Percentiles rank a stretch among this genome's conserved stretches.
Conservation (phyloP, 1,140 invertebrate genomes). For the Acromyrmex charruanus region DNA sequence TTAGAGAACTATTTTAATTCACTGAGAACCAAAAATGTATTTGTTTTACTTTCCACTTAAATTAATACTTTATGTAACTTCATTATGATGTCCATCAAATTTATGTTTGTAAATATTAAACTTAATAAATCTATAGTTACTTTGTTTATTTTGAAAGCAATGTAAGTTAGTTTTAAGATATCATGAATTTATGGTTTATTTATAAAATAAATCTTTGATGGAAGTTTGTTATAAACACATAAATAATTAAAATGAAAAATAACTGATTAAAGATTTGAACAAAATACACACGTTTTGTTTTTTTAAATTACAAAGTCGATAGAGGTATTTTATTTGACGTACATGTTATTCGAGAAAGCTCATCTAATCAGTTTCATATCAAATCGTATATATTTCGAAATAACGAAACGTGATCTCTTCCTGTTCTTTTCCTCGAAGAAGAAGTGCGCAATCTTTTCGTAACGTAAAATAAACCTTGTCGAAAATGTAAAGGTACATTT, state of each 20-base stretch:
- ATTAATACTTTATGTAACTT: neutral
- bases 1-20: constrained; percentile 7
- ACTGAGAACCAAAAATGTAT: neutral
- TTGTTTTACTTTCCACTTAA: neutral
- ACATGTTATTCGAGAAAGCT: constrained; percentile 36
- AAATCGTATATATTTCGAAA: constrained; percentile 55
- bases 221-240: neutral
- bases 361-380: constrained; percentile 49
- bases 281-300: neutral
- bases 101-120: neutral
- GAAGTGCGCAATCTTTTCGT: constrained; percentile 20
- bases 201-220: neutral
- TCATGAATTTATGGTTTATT: neutral
- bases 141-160: neutral
- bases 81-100: neutral
- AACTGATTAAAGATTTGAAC: neutral
- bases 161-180: neutral
- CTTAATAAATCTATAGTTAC: neutral
- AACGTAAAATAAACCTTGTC: constrained; percentile 31
- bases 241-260: constrained; percentile 3
- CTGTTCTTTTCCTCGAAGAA: constrained; percentile 15
- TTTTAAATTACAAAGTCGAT: constrained; percentile 32
- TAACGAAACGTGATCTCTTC: constrained; percentile 52
- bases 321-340: constrained; percentile 11
- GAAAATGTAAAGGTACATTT: constrained; percentile 6